phyloP scores from a whole-genome alignment of 2,888 invertebrate species.

The Apantesis nais region DNA sequence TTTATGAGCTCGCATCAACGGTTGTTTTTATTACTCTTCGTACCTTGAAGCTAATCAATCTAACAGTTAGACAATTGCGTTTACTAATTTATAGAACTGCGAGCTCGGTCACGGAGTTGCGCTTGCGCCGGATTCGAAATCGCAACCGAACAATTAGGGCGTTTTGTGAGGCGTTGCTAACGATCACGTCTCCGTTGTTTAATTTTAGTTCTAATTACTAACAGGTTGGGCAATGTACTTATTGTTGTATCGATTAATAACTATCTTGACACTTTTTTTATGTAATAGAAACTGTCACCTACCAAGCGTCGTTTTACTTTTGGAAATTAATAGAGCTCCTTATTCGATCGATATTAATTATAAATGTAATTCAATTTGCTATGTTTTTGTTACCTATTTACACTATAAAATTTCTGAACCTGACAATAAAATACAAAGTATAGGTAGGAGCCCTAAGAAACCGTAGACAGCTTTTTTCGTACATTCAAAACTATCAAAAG shows the following conservation, averaged over 20 bases:
- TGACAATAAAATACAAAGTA: too few relatives aligned
- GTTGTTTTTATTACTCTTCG: too few relatives aligned
- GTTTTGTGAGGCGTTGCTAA: conserved; percentile 68
- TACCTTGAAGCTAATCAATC: too few relatives aligned
- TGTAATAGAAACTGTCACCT: background rate
- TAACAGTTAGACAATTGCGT: conserved; percentile 46
- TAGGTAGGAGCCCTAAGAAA: too few relatives aligned
- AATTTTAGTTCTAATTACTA: conserved; percentile 25
- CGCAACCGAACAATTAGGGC: conserved; percentile 68
- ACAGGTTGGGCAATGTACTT: conserved; percentile 17
- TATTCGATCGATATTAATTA: background rate
- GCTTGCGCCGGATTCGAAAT: conserved; percentile 69
- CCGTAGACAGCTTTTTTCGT: too few relatives aligned
- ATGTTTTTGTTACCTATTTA: background rate
- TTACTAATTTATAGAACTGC: conserved; percentile 52
- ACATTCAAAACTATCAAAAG: too few relatives aligned
- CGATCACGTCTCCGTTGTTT: conserved; percentile 44
- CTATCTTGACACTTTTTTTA: background rate
- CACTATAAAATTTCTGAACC: too few relatives aligned
- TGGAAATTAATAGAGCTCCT: background rate
- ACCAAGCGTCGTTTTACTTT: background rate
- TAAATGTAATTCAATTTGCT: background rate
- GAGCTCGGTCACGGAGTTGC: conserved; percentile 57
- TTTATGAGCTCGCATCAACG: too few relatives aligned
- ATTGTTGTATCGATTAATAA: background rate